Evolutionary conservation across 2,797 vertebrate species (phyloP), one percentile per base, ranked within the genome.

Genomic region (Galaxias olidus): DNA sequence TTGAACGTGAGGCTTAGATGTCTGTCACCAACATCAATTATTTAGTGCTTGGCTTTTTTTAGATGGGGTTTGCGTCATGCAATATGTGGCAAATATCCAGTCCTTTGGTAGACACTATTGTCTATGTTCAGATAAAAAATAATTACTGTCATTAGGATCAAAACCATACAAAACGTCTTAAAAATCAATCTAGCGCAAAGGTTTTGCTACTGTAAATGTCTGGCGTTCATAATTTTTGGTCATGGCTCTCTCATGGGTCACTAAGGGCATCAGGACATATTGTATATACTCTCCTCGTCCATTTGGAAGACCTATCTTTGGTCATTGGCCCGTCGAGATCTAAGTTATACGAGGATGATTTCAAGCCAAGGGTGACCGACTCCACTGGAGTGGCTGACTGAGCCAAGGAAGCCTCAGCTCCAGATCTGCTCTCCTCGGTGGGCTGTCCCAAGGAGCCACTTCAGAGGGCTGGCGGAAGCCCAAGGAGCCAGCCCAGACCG

Each of bases 261-360:
- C 17, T 0, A 53, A 76, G 72, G 65, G 71, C 76, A 75, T 56
- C 59, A 52, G 47, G 76, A 77, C 84, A 87, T 86, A 87, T 86
- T 87, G 81, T 69, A 71, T 75, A 73, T 77, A 74, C 81, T 82
- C 83, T 88, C 82, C 81, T 77, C 73, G 65, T 82, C 86, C 86
- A 86, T 90, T 84, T 89, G 87, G 82, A 87, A 82, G 76, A 81
- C 64, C 77, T 67, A 65, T 64, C 84, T 85, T 84, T 79, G 84
- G 86, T 88, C 71, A 73, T 76, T 84, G 84, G 86, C 79, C 73
- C 43, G 72, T 66, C 42, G 74, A 47, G 73, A 83, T 72, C 75
- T 84, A 84, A 73, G 86, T 75, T 83, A 87, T 82, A 88, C 81
- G 82, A 88, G 74, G 70, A 80, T 73, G 81, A 81, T 83, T 86